These are phyloP conservation scores for Cavia aperea DNA, from an alignment of 2,113 vertebrate genomes.

Conservation along the genomic window DNA sequence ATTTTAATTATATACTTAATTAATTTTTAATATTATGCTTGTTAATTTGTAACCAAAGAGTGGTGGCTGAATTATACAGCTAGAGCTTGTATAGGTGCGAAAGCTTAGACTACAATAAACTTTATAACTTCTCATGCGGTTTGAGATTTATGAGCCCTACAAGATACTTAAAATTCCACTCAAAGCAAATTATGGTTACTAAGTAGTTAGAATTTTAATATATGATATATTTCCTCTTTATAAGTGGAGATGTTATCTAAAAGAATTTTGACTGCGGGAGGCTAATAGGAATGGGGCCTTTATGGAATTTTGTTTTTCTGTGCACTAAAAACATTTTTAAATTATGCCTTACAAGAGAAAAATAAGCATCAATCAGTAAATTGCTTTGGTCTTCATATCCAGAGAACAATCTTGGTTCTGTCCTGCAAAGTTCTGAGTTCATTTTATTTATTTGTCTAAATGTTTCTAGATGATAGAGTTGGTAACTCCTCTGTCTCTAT, in stretches of 20 bases:
- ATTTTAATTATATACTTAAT: constrained; percentile 50
- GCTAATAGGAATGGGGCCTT: background rate
- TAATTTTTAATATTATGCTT: constrained; percentile 34
- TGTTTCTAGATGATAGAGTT: constrained; percentile 58
- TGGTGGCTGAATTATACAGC: background rate
- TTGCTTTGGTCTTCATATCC: constrained; percentile 57
- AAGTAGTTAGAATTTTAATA: constrained; percentile 29
- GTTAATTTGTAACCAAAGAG: constrained; percentile 47
- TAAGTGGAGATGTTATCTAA: constrained; percentile 48
- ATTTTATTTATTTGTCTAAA: constrained; percentile 73
- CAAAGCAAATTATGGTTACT: background rate
- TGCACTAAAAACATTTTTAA: constrained; percentile 27
- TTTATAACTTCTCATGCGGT: background rate
- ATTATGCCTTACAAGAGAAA: constrained; percentile 46
- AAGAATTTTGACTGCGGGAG: constrained; percentile 8
- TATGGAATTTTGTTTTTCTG: constrained; percentile 52
- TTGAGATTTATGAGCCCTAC: constrained; percentile 4
- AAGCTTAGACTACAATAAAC: background rate
- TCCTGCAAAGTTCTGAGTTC: constrained; percentile 46
- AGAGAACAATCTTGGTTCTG: constrained; percentile 48
- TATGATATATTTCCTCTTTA: constrained; percentile 6
- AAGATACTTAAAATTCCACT: constrained; percentile 1
- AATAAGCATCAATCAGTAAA: constrained; percentile 45
- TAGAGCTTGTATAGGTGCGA: background rate
- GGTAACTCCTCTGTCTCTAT: constrained; percentile 68